A percentile compares a stretch with the other conserved stretches of the same genome.
phyloP scores from a whole-genome alignment of 2,113 vertebrate species.

The Saguinus midas region DNA sequence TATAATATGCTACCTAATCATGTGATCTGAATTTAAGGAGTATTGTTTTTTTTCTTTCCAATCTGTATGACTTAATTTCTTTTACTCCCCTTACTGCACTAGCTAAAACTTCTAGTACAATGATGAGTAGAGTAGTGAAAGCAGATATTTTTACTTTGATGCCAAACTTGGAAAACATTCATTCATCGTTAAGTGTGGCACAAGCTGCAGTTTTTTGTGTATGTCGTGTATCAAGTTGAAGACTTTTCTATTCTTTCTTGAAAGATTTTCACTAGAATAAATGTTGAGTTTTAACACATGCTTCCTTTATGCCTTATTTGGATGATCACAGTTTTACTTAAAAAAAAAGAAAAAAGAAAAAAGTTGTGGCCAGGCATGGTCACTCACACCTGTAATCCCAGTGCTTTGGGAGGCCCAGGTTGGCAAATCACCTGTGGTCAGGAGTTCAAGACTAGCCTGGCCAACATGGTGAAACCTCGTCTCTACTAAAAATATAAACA shows the following conservation, averaged over 20 bases:
- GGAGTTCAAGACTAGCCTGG: too few species aligned
- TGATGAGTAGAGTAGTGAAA: neutral
- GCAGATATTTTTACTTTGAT: neutral
- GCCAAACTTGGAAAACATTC: neutral
- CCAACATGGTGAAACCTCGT: too few species aligned
- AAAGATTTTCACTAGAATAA: neutral
- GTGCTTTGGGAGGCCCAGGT: too few species aligned
- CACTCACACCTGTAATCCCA: too few species aligned
- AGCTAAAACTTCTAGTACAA: neutral
- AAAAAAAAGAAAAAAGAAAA: too few species aligned
- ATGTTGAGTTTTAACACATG: neutral
- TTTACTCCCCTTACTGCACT: neutral
- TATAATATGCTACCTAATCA: neutral
- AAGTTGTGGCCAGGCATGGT: too few species aligned
- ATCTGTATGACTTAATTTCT: neutral
- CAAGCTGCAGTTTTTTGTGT: neutral
- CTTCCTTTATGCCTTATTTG: neutral
- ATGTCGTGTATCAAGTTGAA: neutral
- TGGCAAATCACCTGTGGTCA: too few species aligned
- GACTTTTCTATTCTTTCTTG: neutral
- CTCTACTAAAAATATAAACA: too few species aligned
- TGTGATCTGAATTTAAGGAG: neutral
- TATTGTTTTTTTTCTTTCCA: neutral
- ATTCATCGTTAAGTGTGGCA: neutral
- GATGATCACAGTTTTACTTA: neutral